Percentiles rank a stretch among this genome's conserved stretches.
Conservation (phyloP, 2,888 invertebrate genomes). For the Argyresthia goedartella region DNA sequence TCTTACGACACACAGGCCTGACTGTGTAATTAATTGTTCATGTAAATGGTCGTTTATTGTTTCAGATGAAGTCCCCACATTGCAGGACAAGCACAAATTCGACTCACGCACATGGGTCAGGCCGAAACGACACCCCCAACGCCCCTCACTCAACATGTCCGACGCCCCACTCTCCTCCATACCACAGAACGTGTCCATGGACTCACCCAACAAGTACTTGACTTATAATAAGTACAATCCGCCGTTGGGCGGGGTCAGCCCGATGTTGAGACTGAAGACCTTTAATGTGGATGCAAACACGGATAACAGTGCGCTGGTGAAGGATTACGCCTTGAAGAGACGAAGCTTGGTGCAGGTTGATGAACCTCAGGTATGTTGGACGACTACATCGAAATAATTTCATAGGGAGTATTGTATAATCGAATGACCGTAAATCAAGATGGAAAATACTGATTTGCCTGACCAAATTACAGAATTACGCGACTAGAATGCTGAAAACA, state of each 20-base stretch:
- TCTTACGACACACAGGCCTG: too few species aligned
- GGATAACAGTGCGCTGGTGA: conserved; percentile 42
- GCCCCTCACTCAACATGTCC: conserved; percentile 64
- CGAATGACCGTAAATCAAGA: too few species aligned
- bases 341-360: conserved; percentile 50
- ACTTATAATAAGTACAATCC: conserved; percentile 59
- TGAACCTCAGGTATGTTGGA: conserved; percentile 20
- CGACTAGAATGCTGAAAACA: too few species aligned
- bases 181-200: conserved; percentile 29
- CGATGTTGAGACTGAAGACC: conserved; percentile 53
- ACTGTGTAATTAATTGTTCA: too few species aligned
- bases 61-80: conserved; percentile 40
- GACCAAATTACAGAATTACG: too few species aligned
- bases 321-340: conserved; percentile 52
- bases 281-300: conserved; percentile 56
- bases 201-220: conserved; percentile 40
- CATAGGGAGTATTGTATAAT: background rate
- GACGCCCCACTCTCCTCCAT: conserved; percentile 24
- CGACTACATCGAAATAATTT: conserved; percentile 4
- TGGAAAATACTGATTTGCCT: too few species aligned
- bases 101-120: conserved; percentile 79
- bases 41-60: conserved; percentile 5
- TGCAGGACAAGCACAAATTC: conserved; percentile 65
- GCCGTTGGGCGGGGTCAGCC: conserved; percentile 30
- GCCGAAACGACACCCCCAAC: conserved; percentile 71